Evolutionary conservation across 2,113 vertebrate species (phyloP).

Genomic region (Chinchilla lanigera): DNA sequence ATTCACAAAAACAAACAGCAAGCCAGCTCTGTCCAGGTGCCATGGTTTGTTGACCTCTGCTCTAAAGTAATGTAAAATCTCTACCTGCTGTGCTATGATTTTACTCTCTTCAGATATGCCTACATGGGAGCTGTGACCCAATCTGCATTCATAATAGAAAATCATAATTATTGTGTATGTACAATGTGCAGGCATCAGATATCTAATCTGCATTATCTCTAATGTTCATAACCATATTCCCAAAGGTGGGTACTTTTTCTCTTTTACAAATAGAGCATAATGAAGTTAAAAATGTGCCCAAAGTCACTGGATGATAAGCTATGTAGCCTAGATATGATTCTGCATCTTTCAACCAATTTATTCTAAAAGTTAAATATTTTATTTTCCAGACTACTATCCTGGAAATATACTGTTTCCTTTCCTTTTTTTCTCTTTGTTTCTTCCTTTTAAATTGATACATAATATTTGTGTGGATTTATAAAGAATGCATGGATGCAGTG

Average conservation of each 20-base stretch:
- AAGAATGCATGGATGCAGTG: neutral
- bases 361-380: neutral
- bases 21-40: neutral
- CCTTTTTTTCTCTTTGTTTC: neutral
- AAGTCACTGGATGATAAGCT: neutral
- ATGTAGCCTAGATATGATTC: neutral
- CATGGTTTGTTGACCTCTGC: rapidly evolving
- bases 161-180: neutral
- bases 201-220: neutral
- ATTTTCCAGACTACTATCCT: neutral
- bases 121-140: neutral
- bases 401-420: neutral
- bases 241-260: neutral
- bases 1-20: neutral
- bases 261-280: neutral
- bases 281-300: neutral
- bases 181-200: neutral
- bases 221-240: neutral
- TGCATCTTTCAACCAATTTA: neutral
- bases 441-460: neutral
- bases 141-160: neutral
- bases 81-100: neutral
- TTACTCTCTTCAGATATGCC: neutral
- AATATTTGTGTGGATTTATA: neutral
- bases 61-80: neutral